Evolutionary conservation across 2,797 vertebrate genomes (phyloP).

Genomic region (Spea hammondii): DNA sequence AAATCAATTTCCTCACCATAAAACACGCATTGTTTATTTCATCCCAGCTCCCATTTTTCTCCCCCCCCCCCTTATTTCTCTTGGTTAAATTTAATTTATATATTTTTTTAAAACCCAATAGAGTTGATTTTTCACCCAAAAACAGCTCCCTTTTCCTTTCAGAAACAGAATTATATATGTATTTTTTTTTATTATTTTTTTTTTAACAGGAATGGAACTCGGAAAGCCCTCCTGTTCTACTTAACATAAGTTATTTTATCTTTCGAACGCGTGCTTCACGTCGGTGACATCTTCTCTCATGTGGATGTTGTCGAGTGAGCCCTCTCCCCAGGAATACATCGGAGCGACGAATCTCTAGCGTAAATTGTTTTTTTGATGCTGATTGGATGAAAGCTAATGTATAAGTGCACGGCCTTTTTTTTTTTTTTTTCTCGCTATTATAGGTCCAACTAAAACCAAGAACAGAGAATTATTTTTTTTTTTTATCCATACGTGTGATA

Average conservation of each 20-base stretch:
- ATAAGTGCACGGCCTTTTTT: conserved; percentile 21
- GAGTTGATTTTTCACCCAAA: too few relatives aligned
- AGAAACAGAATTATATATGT: too few relatives aligned
- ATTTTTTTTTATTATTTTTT: too few relatives aligned
- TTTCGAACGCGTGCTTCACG: conserved; percentile 10
- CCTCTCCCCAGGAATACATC: conserved; percentile 14
- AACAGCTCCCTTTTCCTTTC: too few relatives aligned
- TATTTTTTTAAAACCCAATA: too few relatives aligned
- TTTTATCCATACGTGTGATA: conserved; percentile 46
- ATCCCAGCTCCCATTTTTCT: too few relatives aligned
- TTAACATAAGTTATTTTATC: conserved; percentile 9
- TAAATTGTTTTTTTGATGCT: conserved; percentile 38
- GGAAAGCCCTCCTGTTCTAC: conserved; percentile 1
- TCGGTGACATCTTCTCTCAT: conserved; percentile 5
- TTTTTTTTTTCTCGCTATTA: conserved; percentile 11
- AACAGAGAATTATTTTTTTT: conserved; percentile 31
- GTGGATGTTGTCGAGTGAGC: conserved; percentile 22
- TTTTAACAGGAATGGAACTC: neutral
- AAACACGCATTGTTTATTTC: too few relatives aligned
- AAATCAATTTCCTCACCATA: too few relatives aligned
- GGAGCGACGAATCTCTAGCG: conserved; percentile 12
- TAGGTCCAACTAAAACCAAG: conserved; percentile 41
- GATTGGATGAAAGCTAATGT: conserved; percentile 38
- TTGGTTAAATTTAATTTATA: too few relatives aligned
- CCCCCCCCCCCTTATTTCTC: too few relatives aligned